These are phyloP conservation scores for Synanthedon tipuliformis DNA, from an alignment of 2,888 invertebrate species.

Conservation along the genomic window DNA sequence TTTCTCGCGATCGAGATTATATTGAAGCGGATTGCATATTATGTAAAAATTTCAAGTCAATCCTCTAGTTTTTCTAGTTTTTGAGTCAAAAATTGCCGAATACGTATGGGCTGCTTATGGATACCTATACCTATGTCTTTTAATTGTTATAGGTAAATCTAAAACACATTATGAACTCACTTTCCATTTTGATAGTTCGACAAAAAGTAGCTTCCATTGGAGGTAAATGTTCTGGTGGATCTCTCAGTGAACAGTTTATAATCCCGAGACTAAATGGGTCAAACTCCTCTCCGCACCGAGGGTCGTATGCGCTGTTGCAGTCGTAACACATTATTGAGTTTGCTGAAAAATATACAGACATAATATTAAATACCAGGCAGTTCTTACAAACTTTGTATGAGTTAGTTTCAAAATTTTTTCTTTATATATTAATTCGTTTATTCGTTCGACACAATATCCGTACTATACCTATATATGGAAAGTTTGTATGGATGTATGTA, in stretches of 20 bases:
- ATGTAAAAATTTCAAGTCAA: too few species aligned
- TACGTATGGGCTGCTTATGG: too few species aligned
- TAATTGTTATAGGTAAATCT: neutral
- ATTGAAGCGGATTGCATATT: too few species aligned
- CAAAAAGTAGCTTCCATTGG: constrained; percentile 76
- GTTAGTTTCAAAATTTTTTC: neutral
- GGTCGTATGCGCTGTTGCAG: constrained; percentile 92
- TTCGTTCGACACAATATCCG: neutral
- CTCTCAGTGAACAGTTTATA: constrained; percentile 84
- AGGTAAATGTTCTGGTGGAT: constrained; percentile 77
- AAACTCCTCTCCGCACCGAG: constrained; percentile 90
- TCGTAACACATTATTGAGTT: constrained; percentile 84
- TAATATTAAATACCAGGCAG: too few species aligned
- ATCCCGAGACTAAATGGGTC: constrained; percentile 86
- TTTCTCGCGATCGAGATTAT: too few species aligned
- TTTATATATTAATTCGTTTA: neutral
- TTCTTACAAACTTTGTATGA: constrained; percentile 10
- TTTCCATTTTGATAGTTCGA: constrained; percentile 84
- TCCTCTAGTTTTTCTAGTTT: too few species aligned
- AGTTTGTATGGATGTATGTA: too few species aligned
- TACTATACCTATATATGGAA: too few species aligned
- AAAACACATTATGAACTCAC: constrained; percentile 46
- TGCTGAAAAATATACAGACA: constrained; percentile 33
- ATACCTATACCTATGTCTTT: neutral
- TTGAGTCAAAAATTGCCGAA: too few species aligned